Base-by-base conservation (phyloP, 2,888 invertebrate species). In the Euspilapteryx auroguttella region DNA sequence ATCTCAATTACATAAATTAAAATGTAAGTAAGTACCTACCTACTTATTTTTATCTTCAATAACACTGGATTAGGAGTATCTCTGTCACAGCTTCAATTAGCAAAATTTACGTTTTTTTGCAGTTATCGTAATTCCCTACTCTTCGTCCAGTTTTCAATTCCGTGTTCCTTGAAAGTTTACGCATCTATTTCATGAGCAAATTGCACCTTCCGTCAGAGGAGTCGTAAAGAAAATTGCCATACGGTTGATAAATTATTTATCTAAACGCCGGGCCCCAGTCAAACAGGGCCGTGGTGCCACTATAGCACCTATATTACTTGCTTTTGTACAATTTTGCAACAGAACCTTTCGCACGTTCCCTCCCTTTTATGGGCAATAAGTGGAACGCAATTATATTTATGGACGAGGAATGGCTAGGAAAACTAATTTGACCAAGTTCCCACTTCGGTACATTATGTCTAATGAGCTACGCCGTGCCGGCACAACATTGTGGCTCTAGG, bases 161-260 rank as follows among this genome's bases (percentile, higher is more conserved):
- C 49, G 52, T 50, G 58, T 65, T 66, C 63, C 63, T 66, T 65
- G 66, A 66, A 69, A 71, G 66, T 71, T 66, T 68, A 73, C 71
- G 73, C 71, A 71, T 73, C 66, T 69, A 69, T 64, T 69, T 66
- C 71, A 55, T 53, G 57, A 68, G 63, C 56, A 73, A 73, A 75
- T 75, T 73, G 71, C 73, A 68, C 59, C 65, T 64, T 65, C 61
- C 71, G 71, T 64, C 69, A 66, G 71, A 71, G 71, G 73, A 73
- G 71, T 73, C 73, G 69, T 75, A 75, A 75, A 75, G 75, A 73
- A 75, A 75, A 75, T 75, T 75, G 75, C 73, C 68, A 71, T 73
- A 73, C 73, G 71, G 71, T 75, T 75, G 73, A 73, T 75, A 75
- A 75, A 75, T 75, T 73, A 75, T 75, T 73, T 73, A 75, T 75